Evolutionary conservation across 2,113 vertebrate genomes (phyloP).

Genomic region (Ceyx melanurus): DNA sequence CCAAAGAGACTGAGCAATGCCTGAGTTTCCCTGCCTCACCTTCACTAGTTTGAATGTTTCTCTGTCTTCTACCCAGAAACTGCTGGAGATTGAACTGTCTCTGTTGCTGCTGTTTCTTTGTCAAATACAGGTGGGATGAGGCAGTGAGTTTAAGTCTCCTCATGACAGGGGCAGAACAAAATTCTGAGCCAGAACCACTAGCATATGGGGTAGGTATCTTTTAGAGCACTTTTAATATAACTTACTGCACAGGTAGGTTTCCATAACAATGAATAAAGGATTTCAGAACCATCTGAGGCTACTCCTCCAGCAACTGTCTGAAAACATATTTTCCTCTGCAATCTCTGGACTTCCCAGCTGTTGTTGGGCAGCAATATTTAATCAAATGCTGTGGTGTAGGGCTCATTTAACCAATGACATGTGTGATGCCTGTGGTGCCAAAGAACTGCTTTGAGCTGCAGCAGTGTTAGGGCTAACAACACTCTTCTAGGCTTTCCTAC

Average conservation of each 20-base stretch:
- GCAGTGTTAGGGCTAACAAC: background rate
- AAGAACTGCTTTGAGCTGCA: background rate
- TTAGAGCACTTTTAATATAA: background rate
- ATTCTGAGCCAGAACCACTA: background rate
- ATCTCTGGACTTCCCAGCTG: background rate
- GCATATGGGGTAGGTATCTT: background rate
- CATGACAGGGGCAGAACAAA: background rate
- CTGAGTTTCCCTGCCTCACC: background rate
- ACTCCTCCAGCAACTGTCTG: background rate
- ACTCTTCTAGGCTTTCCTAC: conserved; percentile 2
- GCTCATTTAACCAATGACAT: background rate
- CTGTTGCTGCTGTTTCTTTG: background rate
- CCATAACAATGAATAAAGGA: background rate
- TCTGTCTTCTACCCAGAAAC: background rate
- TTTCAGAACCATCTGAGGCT: background rate
- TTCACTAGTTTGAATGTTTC: background rate
- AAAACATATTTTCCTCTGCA: background rate
- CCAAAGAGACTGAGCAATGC: background rate
- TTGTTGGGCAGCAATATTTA: conserved; percentile 10
- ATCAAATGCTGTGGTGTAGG: background rate
- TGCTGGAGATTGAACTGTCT: background rate
- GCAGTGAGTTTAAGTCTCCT: background rate
- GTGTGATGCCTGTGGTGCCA: background rate
- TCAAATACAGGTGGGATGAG: background rate
- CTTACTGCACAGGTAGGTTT: background rate